Conservation (phyloP, 2,888 invertebrate genomes). For the Brassicogethes aeneus region DNA sequence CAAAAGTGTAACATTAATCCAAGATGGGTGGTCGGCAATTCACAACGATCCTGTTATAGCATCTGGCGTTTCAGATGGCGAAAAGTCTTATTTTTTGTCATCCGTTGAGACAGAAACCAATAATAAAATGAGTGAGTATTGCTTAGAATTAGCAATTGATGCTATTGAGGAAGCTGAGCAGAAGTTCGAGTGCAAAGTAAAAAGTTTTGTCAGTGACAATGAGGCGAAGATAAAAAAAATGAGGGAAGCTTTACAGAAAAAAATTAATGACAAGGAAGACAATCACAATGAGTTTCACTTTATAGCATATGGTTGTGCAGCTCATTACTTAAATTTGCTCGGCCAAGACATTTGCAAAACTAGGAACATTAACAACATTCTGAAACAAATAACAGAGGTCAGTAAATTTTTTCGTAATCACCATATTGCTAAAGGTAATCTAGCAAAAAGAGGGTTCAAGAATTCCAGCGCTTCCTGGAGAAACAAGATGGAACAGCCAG, state of each 20-base stretch:
- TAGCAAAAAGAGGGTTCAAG: not conserved
- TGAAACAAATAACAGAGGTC: conserved; percentile 6
- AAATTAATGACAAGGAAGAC: too few species aligned
- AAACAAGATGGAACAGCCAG: conserved; percentile 1
- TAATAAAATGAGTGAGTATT: conserved; percentile 8
- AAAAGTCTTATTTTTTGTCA: conserved; percentile 8
- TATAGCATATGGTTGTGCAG: conserved; percentile 8
- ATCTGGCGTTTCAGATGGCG: conserved; percentile 6
- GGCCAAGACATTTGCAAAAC: conserved; percentile 6
- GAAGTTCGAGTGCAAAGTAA: conserved; percentile 6
- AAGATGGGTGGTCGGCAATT: conserved; percentile 8
- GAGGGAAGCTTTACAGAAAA: conserved; percentile 5
- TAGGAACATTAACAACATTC: conserved; percentile 6
- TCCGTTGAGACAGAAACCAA: conserved; percentile 5
- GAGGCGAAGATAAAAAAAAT: conserved; percentile 10
- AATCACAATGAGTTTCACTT: conserved; percentile 4
- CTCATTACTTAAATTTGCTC: conserved; percentile 8
- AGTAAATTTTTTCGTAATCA: too few species aligned
- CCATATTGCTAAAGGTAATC: not conserved
- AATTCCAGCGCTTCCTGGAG: not conserved
- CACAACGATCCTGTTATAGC: conserved; percentile 8
- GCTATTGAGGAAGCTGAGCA: conserved; percentile 7
- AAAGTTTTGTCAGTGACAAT: conserved; percentile 9
- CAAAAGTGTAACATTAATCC: conserved; percentile 8
- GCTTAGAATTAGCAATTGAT: conserved; percentile 7